Conservation (phyloP, 1,140 invertebrate species). For the Papilio machaon region DNA sequence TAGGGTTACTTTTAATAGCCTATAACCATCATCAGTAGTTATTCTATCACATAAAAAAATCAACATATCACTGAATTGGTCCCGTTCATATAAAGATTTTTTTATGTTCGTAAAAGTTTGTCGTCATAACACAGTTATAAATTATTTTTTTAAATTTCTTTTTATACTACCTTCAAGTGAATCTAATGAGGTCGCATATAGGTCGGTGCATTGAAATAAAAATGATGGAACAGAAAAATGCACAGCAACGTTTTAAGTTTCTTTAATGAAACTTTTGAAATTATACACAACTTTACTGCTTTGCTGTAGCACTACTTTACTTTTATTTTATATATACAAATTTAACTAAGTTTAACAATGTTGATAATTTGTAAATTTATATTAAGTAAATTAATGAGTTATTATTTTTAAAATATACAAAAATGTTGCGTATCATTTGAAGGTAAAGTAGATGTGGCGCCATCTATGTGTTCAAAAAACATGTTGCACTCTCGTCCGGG, state of each 20-base stretch:
- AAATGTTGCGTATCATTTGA: conserved; percentile 8
- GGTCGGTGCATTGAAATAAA: conserved; percentile 13
- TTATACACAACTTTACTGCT: not conserved
- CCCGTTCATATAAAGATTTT: not conserved
- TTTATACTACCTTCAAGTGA: conserved; percentile 18
- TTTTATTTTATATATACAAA: not conserved
- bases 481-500: not conserved
- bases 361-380: not conserved
- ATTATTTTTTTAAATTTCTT: not conserved
- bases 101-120: not conserved
- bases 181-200: conserved; percentile 17
- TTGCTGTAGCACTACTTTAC: too few relatives aligned
- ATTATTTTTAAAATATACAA: not conserved
- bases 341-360: too few relatives aligned
- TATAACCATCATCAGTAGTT: not conserved
- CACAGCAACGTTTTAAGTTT: not conserved
- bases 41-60: not conserved
- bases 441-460: not conserved
- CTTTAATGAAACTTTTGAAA: not conserved
- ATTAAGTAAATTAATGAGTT: not conserved
- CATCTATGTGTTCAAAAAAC: conserved; percentile 15
- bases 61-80: not conserved
- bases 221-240: conserved; percentile 18
- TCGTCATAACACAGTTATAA: not conserved
- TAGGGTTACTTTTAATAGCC: not conserved